These are phyloP conservation scores for Drosophila ustulata DNA, from an alignment of 2,888 invertebrate species.

Conservation along the genomic window DNA sequence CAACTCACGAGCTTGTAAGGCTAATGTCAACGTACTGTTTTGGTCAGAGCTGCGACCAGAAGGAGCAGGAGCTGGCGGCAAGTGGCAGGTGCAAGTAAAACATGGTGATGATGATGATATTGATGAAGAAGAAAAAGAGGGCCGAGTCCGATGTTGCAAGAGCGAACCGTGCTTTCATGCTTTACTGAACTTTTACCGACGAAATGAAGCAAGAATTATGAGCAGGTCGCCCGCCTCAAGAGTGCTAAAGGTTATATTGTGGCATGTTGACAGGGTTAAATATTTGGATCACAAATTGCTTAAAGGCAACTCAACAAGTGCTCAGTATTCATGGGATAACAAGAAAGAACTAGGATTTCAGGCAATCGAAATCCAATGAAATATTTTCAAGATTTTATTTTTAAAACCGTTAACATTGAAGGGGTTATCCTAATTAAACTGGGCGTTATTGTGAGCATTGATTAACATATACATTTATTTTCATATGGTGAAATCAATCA, in stretches of 20 bases:
- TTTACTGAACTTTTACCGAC: conserved; percentile 59
- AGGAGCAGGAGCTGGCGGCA: conserved; percentile 1
- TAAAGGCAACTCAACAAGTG: neutral
- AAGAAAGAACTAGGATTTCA: neutral
- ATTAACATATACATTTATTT: no score
- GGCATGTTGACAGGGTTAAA: conserved; percentile 34
- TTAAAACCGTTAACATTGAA: neutral
- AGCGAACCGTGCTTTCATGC: conserved; percentile 75
- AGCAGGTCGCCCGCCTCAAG: conserved; percentile 46
- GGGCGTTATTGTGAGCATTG: neutral
- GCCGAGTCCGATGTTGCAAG: conserved; percentile 50
- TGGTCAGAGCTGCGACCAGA: conserved; percentile 24
- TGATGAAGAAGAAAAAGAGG: conserved; percentile 4
- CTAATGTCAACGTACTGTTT: conserved; percentile 73
- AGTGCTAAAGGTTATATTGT: conserved; percentile 44
- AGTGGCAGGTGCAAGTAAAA: conserved; percentile 1
- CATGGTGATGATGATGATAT: neutral
- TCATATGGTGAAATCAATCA: no score
- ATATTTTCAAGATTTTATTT: conserved; percentile 4
- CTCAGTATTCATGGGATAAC: conserved; percentile 3
- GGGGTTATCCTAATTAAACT: neutral
- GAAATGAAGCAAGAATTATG: conserved; percentile 65
- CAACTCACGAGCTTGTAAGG: conserved; percentile 75
- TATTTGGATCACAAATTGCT: conserved; percentile 21
- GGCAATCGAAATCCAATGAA: conserved; percentile 10